Base-by-base conservation (phyloP, 2,113 vertebrate genomes). In the Pholis gunnellus region DNA sequence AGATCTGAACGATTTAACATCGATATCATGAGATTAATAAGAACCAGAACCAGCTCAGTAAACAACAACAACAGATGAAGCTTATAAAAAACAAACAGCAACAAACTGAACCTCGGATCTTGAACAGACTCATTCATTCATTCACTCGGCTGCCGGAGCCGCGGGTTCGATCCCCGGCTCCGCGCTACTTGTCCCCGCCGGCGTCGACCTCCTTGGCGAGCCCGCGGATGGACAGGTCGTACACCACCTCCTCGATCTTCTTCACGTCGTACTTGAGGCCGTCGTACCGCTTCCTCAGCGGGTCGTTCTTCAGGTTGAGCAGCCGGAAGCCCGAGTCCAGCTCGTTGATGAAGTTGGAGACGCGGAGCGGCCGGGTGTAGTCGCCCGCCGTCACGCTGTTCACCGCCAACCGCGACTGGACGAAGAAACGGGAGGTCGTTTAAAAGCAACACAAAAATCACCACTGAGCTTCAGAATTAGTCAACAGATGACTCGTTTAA, bases 201-300 rank as follows among this genome's bases (percentile, higher is more conserved):
- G 88, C 74, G 2, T 95, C 88, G 0, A 92, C 88, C 79, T 97
- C 97, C 93, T 97, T 98, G 79, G 95, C 95, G 86, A 99, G 96
- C 79, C 98, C 98, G 3, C 98, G 95, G 92, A 99, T 99, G 0
- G 98, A 99, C 82, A 99, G 90, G 81, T 99, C 98, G 0, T 99
- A 99, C 73, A 99, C 98, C 86, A 99, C 98, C 79, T 99, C 98
- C 92, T 99, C 98, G 0, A 99, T 99, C 86, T 99, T 99, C 95
- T 99, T 99, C 91, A 99, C 98, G 0, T 99, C 98, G 0, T 99
- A 99, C 84, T 99, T 99, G 60, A 99, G 95, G 88, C 98, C 98
- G 1, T 99, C 98, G 0, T 99, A 99, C 18, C 98, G 97, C 79
- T 99, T 99, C 84, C 98, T 93, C 83, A 99, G 93, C 1, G 98